phyloP scores from a whole-genome alignment of 1,140 invertebrate genomes.

The Pseudomyrmex pallidus region DNA sequence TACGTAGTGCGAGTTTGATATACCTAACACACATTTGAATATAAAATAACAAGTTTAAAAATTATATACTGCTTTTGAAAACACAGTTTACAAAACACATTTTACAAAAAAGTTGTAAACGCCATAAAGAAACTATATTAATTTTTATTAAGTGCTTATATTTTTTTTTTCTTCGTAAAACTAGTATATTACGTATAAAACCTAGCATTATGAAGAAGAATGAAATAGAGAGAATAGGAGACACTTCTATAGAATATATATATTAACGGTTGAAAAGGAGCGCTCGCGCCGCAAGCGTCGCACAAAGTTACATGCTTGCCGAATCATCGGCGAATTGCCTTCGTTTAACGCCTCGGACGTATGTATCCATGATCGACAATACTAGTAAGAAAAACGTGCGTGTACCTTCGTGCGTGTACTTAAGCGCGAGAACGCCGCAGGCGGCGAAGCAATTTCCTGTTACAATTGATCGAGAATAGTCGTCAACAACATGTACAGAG shows the following conservation, averaged over 20 bases:
- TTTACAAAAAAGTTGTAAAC: too few species aligned
- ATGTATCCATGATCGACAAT: constrained; percentile 19
- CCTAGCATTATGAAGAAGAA: too few species aligned
- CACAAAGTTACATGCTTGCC: constrained; percentile 36
- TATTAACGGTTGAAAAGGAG: constrained; percentile 21
- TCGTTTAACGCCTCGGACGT: constrained; percentile 42
- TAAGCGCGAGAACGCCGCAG: constrained; percentile 28
- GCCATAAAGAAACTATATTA: too few species aligned
- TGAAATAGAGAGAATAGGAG: not conserved
- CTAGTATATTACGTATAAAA: not conserved
- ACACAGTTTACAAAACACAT: too few species aligned
- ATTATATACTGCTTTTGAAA: too few species aligned
- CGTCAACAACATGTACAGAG: constrained; percentile 8
- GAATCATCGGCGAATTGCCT: constrained; percentile 58
- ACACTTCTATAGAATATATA: constrained; percentile 24
- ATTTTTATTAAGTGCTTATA: not conserved
- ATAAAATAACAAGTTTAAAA: too few species aligned
- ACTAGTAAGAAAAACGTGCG: constrained; percentile 52
- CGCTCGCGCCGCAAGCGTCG: not conserved
- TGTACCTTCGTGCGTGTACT: constrained; percentile 40
- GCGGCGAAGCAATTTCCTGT: constrained; percentile 59
- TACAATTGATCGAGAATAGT: constrained; percentile 42
- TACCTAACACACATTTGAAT: too few species aligned
- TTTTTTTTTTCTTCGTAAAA: not conserved
- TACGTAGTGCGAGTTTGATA: not conserved